These are phyloP conservation scores for Drosophila planitibia DNA, from an alignment of 2,888 invertebrate genomes.

Conservation along the genomic window DNA sequence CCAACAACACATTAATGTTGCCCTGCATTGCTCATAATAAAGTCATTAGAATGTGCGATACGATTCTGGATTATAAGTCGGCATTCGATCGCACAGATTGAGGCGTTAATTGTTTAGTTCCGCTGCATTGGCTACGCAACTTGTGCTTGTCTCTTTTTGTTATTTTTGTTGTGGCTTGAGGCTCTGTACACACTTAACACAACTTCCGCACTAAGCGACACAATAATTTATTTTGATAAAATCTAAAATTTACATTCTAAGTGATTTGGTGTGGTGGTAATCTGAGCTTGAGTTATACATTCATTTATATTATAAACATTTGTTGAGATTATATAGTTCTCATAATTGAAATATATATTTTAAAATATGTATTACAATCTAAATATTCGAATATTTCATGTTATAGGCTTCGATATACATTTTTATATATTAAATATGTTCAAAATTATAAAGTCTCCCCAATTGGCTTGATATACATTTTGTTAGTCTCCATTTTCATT, in stretches of 20 bases:
- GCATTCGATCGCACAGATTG: conserved; percentile 43
- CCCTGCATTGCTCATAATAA: conserved; percentile 78
- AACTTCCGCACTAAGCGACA: conserved; percentile 64
- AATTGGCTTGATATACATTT: background rate
- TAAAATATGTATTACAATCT: background rate
- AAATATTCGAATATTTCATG: background rate
- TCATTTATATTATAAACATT: background rate
- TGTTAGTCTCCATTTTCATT: background rate
- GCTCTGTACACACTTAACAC: conserved; percentile 18
- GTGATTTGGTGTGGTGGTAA: background rate
- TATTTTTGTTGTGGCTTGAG: conserved; percentile 3
- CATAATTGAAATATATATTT: background rate
- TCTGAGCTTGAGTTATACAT: background rate
- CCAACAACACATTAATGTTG: conserved; percentile 50
- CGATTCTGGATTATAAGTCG: conserved; percentile 47
- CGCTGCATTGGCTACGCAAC: conserved; percentile 68
- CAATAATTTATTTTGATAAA: conserved; percentile 16
- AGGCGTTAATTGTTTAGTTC: conserved; percentile 78
- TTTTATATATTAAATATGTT: background rate
- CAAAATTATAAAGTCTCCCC: too few relatives aligned
- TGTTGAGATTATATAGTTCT: too few relatives aligned
- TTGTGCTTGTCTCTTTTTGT: conserved; percentile 21
- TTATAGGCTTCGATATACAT: background rate
- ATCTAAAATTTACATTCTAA: background rate
- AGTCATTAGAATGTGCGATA: conserved; percentile 76